Conservation (phyloP, 2,888 invertebrate genomes). For the Parochlus steinenii region DNA sequence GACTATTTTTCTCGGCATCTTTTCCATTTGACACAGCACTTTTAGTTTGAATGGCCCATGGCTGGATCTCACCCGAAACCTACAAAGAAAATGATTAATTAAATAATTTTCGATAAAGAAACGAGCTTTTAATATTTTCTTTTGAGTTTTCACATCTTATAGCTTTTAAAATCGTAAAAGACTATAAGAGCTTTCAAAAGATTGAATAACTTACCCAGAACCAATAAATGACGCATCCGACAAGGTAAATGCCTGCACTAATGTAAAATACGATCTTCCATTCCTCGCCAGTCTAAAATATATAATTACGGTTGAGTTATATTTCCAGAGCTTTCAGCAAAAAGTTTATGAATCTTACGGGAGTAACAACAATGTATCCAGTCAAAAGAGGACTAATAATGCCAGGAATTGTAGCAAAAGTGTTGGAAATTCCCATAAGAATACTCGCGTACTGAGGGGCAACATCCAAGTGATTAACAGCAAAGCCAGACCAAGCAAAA, state of each 20-base stretch:
- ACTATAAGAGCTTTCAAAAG: no score
- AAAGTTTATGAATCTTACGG: constrained; percentile 1
- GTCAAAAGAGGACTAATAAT: constrained; percentile 76
- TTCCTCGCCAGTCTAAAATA: constrained; percentile 47
- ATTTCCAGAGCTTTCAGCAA: background rate
- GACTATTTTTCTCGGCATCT: constrained; percentile 12
- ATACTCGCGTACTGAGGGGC: constrained; percentile 85
- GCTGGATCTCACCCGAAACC: constrained; percentile 69
- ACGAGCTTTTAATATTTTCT: no score
- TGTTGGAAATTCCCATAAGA: constrained; percentile 83
- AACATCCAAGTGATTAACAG: constrained; percentile 74
- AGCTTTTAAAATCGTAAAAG: no score
- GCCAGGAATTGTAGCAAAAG: constrained; percentile 79
- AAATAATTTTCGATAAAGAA: no score
- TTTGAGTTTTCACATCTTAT: no score
- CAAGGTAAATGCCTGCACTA: constrained; percentile 60
- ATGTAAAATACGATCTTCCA: constrained; percentile 82
- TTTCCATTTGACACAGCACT: constrained; percentile 24
- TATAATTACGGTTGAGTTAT: constrained; percentile 16
- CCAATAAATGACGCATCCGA: constrained; percentile 76
- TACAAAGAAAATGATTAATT: no score
- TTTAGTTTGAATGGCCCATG: constrained; percentile 46
- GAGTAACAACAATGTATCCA: constrained; percentile 61
- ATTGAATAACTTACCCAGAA: no score
- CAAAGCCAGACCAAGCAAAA: constrained; percentile 85